Evolutionary conservation across 2,888 invertebrate species (phyloP), one percentile per base, ranked within the genome.

Genomic region (Rhingia rostrata): DNA sequence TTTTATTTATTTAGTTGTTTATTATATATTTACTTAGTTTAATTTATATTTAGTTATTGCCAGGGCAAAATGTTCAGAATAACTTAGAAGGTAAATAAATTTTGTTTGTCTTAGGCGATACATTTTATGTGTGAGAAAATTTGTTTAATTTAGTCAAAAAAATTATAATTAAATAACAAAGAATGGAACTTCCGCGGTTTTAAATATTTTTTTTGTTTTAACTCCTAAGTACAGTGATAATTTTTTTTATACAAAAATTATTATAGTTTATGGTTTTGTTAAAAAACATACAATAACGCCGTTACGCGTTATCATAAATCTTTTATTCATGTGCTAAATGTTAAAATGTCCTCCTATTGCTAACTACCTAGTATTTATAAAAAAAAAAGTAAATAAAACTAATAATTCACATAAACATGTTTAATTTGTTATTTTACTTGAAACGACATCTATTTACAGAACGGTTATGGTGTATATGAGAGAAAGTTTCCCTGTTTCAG

Each of bases 111-210:
- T 72, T 79, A 72, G 49, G 51, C 51, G 60, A 64, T 54, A 33
- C 32, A 41, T 67, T 67, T 45, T 39, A 33, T 58, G 58, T 64
- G 49, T 64, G 39, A n/a, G n/a, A n/a, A n/a, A n/a, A n/a, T n/a
- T 35, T 6, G 12, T 12, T 75, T 53, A 64, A 70, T 82, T 77
- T 74, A 75, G 69, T 81, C 53, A 53, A 41, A 33, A 12, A 63
- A 35, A 61, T 83, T 78, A 83, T 73, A 83, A 83, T 79, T 83
- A 83, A 83, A 83, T 83, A 83, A 83, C 83, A 83, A 79, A 78
- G 51, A 78, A 82, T 32, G 22, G 12, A 70, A 53, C 69, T 79
- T 73, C 45, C 54, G 72, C 41, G 77, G 67, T 67, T 78, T 49
- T 83, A 58, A 33, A 49, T 54, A 37, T 30, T 37, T 39, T 45